Evolutionary conservation across 2,797 vertebrate genomes (phyloP), one percentile per base, ranked within the genome.

Genomic region (Melanotaenia trifasciata): DNA sequence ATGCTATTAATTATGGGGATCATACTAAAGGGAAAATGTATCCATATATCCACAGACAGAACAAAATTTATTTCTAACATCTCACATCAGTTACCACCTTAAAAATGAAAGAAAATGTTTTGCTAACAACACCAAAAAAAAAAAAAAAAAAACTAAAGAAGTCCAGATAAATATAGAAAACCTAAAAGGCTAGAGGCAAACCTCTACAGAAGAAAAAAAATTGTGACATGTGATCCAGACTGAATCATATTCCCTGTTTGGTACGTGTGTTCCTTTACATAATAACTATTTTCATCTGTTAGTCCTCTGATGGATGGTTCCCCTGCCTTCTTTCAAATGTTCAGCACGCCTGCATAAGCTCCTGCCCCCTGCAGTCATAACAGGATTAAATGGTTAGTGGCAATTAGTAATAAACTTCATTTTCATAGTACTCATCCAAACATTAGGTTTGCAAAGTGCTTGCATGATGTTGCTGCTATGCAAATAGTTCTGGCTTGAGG

Each of bases 391-490:
- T 4, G 1, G 60, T 64, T 75, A 58, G 79, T 81, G 40, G 74
- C 68, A 84, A 90, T 88, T 84, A 83, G 57, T 53, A 72, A 85
- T 86, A 76, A 86, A 86, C 74, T 82, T 73, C 1, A 70, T 81
- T 77, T 86, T 86, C 18, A 60, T 61, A 36, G 70, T 65, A 47
- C 35, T 76, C 28, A 18, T 69, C 59, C 54, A 57, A 70, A 81
- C 28, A 66, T 43, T 79, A 79, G 69, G 57, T 79, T 85, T 71
- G 75, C 53, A 78, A 75, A 75, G 63, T 51, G 67, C 51, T 77
- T 61, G n/a, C 58, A 78, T 38, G 58, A 33, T 36, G 53, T 35
- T 59, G 50, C 64, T 58, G 45, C 54, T 45, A 74, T 79, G 76
- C 66, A 76, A 80, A 85, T 70, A 1, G 9, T 70, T 75, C 53